Conservation (phyloP, 2,797 vertebrate species). For the Phoebastria nigripes region DNA sequence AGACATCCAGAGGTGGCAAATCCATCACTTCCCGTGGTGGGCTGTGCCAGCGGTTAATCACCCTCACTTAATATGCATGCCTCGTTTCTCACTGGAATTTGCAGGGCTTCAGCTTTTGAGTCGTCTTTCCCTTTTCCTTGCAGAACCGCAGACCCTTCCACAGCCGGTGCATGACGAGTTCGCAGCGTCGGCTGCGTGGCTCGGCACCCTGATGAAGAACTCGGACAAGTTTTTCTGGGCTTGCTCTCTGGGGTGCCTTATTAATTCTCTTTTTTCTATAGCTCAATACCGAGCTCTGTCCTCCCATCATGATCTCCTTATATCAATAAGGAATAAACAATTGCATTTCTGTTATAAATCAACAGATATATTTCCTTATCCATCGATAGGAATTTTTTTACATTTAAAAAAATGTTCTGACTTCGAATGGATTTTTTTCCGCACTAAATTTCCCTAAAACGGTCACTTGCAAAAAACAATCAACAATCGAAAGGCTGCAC, state of each 20-base stretch:
- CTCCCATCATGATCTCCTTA: not conserved
- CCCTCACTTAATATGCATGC: not conserved
- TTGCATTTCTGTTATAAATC: not conserved
- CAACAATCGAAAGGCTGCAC: not conserved
- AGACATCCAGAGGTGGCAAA: conserved; percentile 43
- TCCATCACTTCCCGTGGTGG: not conserved
- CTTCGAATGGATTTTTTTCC: not conserved
- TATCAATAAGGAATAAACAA: not conserved
- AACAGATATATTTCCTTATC: not conserved
- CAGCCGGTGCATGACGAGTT: accelerated
- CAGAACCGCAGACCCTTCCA: not conserved
- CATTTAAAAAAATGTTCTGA: not conserved
- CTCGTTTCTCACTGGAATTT: not conserved
- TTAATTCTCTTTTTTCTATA: not conserved
- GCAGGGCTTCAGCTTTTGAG: not conserved
- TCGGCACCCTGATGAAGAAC: not conserved
- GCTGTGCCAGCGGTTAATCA: conserved; percentile 13
- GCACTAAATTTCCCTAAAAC: not conserved
- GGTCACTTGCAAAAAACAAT: not conserved
- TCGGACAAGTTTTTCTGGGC: not conserved
- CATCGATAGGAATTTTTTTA: not conserved
- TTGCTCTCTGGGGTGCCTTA: not conserved
- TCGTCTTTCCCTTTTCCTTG: not conserved
- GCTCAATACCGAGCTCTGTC: not conserved
- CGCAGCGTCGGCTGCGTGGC: accelerated